Base-by-base conservation (phyloP, 2,797 vertebrate genomes). In the Hemibagrus guttatus region DNA sequence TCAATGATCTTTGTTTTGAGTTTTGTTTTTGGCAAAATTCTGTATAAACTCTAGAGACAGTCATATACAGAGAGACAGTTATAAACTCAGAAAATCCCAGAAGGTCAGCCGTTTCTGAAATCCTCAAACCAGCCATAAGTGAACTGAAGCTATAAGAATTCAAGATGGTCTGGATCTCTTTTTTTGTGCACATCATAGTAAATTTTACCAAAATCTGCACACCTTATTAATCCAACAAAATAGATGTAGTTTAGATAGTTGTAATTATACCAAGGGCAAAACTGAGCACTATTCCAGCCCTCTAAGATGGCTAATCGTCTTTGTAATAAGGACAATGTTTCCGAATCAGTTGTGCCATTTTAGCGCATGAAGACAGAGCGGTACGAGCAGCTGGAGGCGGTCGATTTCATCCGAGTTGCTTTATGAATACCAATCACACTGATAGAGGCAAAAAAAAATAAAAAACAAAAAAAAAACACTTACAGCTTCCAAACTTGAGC, bases 401-500 rank as follows among this genome's bases (percentile, higher is more conserved):
- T 66, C 42, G 61, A 66, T 66, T 82, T 82, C 63, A 54, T 82
- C 63, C 2, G 81, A 82, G 61, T 21, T 81, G 66, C 78, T 81
- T 81, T 82, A n/a, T 75, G 52, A 64, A 76, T 52, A 72, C 31
- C 78, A 52, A 64, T 80, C 58, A 84, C 54, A 78, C 61, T 66
- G 49, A 76, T 52, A 85, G 21, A 83, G 28, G 31, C 16, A 19
- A 4, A 6, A 31, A 81, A 12, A 64, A 28, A n/a, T n/a, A 80
- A 78, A 71, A 9, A 7, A 6, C 56, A 84, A 19, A 54, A 17
- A 84, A 78, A 52, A 56, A 85, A 83, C 69, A 99, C 98, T 95
- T 95, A 99, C 98, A 99, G 93, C 98, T 99, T 94, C 98, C 98
- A 90, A 99, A 99, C 93, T 99, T 99, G 90, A 99, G 94, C 2